Evolutionary conservation across 1,140 invertebrate genomes (phyloP).

Genomic region (Bacillus rossius): DNA sequence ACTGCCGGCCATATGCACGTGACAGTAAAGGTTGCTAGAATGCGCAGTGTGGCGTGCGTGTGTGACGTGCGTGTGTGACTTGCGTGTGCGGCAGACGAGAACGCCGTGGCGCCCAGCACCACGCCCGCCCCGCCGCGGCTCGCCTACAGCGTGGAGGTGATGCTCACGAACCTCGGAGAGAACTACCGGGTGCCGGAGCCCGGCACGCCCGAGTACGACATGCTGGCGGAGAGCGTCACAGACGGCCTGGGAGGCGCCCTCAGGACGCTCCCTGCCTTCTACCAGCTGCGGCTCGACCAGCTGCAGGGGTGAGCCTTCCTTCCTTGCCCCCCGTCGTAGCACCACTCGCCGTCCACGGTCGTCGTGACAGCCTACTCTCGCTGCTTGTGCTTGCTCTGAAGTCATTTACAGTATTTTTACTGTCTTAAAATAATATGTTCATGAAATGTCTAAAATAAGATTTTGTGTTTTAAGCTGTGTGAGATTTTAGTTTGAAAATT

Average conservation of each 20-base stretch:
- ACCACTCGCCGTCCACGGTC: too few species aligned
- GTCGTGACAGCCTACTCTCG: too few species aligned
- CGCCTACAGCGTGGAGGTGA: constrained; percentile 65
- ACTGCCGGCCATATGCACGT: too few species aligned
- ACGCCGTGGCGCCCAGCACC: constrained; percentile 32
- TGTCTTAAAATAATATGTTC: too few species aligned
- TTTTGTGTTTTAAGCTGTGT: too few species aligned
- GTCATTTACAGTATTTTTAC: neutral
- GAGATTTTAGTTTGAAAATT: too few species aligned
- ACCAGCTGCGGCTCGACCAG: constrained; percentile 58
- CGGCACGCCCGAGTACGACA: constrained; percentile 64
- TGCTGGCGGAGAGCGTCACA: constrained; percentile 61
- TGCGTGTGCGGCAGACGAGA: constrained; percentile 21
- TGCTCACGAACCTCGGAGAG: constrained; percentile 68
- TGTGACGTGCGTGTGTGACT: too few species aligned
- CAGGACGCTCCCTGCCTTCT: constrained; percentile 62
- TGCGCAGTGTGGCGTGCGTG: too few species aligned
- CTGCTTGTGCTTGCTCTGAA: too few species aligned
- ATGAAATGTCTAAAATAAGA: too few species aligned
- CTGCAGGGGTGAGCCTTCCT: constrained; percentile 63
- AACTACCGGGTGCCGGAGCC: constrained; percentile 62
- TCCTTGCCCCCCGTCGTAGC: too few species aligned
- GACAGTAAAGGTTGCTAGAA: too few species aligned
- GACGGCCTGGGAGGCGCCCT: constrained; percentile 58
- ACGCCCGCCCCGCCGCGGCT: constrained; percentile 54